Conservation (phyloP, 1,140 invertebrate genomes). For the Heliconius hewitsoni region DNA sequence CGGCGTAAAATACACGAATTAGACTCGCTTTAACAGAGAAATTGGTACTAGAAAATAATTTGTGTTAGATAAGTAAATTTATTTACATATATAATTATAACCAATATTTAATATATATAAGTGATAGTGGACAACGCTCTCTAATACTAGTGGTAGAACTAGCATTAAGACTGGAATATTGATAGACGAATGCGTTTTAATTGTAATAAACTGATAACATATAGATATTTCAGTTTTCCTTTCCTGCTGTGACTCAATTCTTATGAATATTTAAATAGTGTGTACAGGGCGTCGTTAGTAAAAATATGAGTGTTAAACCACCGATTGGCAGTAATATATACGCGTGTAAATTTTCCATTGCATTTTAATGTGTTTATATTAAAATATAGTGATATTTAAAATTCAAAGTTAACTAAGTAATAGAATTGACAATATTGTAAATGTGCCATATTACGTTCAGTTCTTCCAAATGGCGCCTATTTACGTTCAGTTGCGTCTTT, state of each 20-base stretch:
- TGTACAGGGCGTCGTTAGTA: background rate
- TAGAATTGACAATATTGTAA: no score
- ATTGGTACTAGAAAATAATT: slow-evolving; percentile 11
- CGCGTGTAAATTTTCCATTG: background rate
- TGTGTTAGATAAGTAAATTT: slow-evolving; percentile 2
- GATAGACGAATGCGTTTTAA: background rate
- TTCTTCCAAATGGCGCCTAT: no score
- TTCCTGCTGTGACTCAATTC: slow-evolving; percentile 1
- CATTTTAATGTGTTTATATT: background rate
- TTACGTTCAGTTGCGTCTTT: no score
- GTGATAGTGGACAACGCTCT: background rate
- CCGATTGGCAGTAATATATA: background rate
- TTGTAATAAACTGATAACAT: slow-evolving; percentile 1
- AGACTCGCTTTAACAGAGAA: slow-evolving; percentile 1
- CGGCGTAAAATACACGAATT: background rate
- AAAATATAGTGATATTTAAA: no score
- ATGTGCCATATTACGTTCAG: no score
- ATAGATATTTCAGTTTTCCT: background rate
- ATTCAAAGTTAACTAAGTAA: no score
- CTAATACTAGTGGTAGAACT: slow-evolving; percentile 4
- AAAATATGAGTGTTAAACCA: background rate
- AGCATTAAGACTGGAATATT: background rate
- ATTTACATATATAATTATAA: slow-evolving; percentile 3
- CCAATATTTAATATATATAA: background rate
- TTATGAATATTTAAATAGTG: background rate